Percentiles rank a stretch among this genome's conserved stretches.
Conservation (phyloP, 2,113 vertebrate species). For the Channa maculata region DNA sequence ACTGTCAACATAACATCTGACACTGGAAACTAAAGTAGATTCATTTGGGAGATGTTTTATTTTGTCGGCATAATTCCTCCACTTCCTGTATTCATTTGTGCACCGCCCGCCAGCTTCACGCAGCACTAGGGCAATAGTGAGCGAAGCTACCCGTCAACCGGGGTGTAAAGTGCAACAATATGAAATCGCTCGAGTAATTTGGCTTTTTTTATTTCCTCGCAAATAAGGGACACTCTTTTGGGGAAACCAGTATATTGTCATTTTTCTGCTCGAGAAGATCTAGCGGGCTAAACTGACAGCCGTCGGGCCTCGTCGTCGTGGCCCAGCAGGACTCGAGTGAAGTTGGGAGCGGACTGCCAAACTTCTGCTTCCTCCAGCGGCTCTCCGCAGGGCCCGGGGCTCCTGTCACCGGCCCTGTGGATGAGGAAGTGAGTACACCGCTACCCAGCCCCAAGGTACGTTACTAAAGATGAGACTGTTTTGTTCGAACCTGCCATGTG, state of each 20-base stretch:
- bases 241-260: background rate
- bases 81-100: conserved; percentile 5
- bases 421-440: conserved; percentile 70
- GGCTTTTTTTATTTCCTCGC: background rate
- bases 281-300: conserved; percentile 4
- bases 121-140: conserved; percentile 27
- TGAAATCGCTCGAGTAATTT: conserved; percentile 32
- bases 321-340: conserved; percentile 81
- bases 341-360: conserved; percentile 77
- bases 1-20: conserved; percentile 29
- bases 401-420: conserved; percentile 82
- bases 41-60: conserved; percentile 24
- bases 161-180: conserved; percentile 50
- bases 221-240: background rate
- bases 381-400: conserved; percentile 79
- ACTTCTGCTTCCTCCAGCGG: conserved; percentile 77
- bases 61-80: background rate
- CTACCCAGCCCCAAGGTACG: conserved; percentile 71
- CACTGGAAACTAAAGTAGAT: too few species aligned
- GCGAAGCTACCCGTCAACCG: conserved; percentile 48
- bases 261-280: background rate
- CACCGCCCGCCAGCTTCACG: conserved; percentile 15
- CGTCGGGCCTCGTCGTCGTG: conserved; percentile 68
- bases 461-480: fast-evolving
- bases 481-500: background rate